Conservation (phyloP, 2,888 invertebrate species). For the Helleia helle region DNA sequence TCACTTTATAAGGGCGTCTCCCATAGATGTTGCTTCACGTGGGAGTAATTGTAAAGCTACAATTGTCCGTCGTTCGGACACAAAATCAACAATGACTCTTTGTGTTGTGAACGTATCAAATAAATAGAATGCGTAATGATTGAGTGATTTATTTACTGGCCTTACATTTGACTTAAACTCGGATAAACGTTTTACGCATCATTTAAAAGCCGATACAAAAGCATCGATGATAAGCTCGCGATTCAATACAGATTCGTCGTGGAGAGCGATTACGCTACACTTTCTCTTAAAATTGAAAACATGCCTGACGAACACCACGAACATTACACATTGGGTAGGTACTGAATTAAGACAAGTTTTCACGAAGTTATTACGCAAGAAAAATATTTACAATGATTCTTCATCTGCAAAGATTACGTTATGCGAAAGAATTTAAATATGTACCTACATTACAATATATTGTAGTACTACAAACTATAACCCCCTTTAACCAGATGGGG, state of each 20-base stretch:
- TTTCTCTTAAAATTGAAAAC: conserved; percentile 26
- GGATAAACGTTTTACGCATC: conserved; percentile 1
- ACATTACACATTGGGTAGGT: neutral
- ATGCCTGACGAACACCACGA: conserved; percentile 17
- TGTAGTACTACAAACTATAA: no score
- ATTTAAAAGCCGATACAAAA: conserved; percentile 10
- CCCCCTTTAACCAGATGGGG: no score
- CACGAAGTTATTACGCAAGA: neutral
- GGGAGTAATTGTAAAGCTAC: conserved; percentile 44
- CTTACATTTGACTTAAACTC: no score
- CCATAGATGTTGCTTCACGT: conserved; percentile 37
- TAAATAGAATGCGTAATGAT: conserved; percentile 1
- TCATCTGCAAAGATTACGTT: no score
- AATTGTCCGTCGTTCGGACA: conserved; percentile 43
- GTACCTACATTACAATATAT: no score
- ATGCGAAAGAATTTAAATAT: no score
- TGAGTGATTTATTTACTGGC: conserved; percentile 7
- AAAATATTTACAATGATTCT: neutral
- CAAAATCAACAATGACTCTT: conserved; percentile 54
- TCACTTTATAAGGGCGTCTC: conserved; percentile 41
- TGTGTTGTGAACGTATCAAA: conserved; percentile 24
- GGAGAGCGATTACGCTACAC: conserved; percentile 20
- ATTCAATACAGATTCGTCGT: neutral
- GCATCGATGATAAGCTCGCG: neutral
- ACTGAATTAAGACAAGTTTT: neutral